These are phyloP conservation scores for Micrasema minimum DNA, from an alignment of 1,140 invertebrate species.

Conservation along the genomic window DNA sequence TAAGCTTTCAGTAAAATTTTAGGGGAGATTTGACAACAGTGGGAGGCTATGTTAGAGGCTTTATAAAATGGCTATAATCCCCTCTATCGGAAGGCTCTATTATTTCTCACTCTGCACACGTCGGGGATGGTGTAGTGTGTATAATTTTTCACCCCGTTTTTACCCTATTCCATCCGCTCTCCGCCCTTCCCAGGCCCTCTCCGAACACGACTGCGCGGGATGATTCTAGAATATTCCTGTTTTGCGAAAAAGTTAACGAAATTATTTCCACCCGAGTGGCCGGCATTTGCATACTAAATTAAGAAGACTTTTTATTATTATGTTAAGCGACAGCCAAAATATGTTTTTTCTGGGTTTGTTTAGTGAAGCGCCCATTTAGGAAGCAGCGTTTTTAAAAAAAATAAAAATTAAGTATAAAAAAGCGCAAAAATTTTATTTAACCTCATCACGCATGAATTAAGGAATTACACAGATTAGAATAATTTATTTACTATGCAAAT, in stretches of 20 bases:
- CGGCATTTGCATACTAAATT: slow-evolving; percentile 36
- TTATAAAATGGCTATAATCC: slow-evolving; percentile 13
- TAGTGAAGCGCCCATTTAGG: too few species aligned
- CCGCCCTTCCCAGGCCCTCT: too few species aligned
- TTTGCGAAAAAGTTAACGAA: slow-evolving; percentile 42
- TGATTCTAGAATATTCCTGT: slow-evolving; percentile 39
- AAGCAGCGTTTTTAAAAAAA: too few species aligned
- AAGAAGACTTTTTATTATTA: slow-evolving; percentile 12
- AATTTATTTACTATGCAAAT: too few species aligned
- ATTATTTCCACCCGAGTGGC: slow-evolving; percentile 34
- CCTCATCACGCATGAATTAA: too few species aligned
- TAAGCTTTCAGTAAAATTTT: too few species aligned
- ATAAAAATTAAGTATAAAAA: too few species aligned
- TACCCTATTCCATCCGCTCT: neutral
- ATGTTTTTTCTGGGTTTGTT: too few species aligned
- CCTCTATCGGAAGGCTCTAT: slow-evolving; percentile 18
- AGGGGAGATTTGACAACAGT: too few species aligned
- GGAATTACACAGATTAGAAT: too few species aligned
- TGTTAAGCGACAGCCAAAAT: neutral
- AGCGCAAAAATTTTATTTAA: too few species aligned
- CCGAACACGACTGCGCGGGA: neutral
- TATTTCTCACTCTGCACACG: slow-evolving; percentile 9
- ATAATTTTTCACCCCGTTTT: neutral
- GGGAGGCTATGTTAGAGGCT: neutral
- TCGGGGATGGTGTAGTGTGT: slow-evolving; percentile 6